phyloP scores from a whole-genome alignment of 1,140 invertebrate genomes.

The Drosophila teissieri region DNA sequence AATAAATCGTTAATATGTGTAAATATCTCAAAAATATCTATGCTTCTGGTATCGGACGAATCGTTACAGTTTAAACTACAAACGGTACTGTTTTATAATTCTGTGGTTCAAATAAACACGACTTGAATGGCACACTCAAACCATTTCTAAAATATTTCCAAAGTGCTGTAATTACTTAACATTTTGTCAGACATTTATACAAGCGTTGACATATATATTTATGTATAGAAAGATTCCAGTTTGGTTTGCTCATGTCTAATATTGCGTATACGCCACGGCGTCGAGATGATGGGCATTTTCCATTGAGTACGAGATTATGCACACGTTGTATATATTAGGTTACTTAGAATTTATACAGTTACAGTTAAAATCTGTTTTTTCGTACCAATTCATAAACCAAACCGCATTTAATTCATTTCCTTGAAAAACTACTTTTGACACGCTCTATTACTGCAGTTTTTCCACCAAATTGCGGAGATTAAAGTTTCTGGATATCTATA shows the following conservation, averaged over 20 bases:
- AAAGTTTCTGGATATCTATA: conserved; percentile 38
- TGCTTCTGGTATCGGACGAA: neutral
- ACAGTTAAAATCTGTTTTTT: too few species aligned
- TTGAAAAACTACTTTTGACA: neutral
- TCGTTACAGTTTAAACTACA: too few species aligned
- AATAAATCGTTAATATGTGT: conserved; percentile 18
- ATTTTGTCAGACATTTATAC: too few species aligned
- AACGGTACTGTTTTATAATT: neutral
- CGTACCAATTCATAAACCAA: neutral
- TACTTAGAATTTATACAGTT: too few species aligned
- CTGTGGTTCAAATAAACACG: too few species aligned
- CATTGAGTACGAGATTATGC: neutral
- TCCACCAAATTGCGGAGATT: too few species aligned
- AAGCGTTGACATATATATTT: conserved; percentile 17
- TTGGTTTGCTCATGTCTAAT: conserved; percentile 10
- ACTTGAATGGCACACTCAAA: too few species aligned
- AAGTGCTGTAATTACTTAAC: too few species aligned
- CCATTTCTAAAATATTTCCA: too few species aligned
- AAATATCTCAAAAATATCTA: neutral
- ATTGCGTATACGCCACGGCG: conserved; percentile 12
- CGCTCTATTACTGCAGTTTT: too few species aligned
- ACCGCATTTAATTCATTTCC: neutral
- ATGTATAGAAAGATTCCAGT: conserved; percentile 8
- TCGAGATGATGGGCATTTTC: neutral
- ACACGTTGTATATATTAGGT: too few species aligned